Evolutionary conservation across 2,888 invertebrate species (phyloP), one percentile per base, ranked within the genome.

Genomic region (Synergus itoensis): DNA sequence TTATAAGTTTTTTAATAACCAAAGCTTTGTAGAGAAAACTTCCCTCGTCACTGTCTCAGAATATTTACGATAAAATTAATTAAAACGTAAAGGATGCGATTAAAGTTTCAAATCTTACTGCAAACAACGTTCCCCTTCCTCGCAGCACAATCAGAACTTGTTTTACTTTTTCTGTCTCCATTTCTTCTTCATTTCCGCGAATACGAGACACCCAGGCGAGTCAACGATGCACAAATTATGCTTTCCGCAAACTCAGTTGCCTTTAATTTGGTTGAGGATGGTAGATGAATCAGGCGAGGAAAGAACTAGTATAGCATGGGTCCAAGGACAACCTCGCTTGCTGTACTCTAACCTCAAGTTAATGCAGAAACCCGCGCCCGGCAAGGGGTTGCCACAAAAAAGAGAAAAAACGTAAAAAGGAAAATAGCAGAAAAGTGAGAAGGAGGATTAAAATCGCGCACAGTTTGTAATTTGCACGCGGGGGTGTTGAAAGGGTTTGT

Each of bases 381-480:
- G 81, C 80, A 87, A 53, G 73, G 80, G 76, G 82, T 40, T 48
- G 82, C 77, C 62, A 77, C 77, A 79, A 64, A 67, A 78, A 79
- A 79, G 79, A 77, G 76, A 43, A 69, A 69, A 8, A 21, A 28
- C 5, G 5, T 36, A 76, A 36, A 45, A 40, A 36, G 64, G 53
- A 64, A 11, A 73, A 76, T 41, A 79, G 65, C 48, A 73, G 84
- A 82, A 84, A 85, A 85, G 85, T 80, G 83, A 82, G 84, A 81
- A 82, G 82, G 78, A 82, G 86, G 84, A 88, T 87, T 89, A 89
- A 89, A 89, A 89, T 89, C 84, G 86, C 81, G 86, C 82, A 80
- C 81, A 84, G 86, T 87, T 87, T 87, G 89, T 89, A 90, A 90
- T 90, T 90, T 89, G 85, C 86, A 84, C 85, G 82, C 82, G 81